Evolutionary conservation across 1,140 invertebrate genomes (phyloP), one percentile per base, ranked within the genome.

Genomic region (Hermatobates lingyangjiaoensis): DNA sequence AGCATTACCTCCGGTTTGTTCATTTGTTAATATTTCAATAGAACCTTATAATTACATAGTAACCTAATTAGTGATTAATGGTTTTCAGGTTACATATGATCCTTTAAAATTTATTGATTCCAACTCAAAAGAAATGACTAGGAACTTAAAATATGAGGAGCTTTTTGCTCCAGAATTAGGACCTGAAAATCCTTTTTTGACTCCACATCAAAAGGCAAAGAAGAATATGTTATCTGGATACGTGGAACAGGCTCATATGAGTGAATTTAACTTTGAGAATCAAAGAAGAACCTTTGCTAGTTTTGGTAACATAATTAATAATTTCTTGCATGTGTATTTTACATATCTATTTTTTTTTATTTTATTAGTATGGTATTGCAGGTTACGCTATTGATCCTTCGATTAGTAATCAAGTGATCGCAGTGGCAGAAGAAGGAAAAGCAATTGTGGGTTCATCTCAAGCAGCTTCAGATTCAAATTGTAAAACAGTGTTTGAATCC

Each of bases 181-280:
- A 0, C 93, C 92, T 3, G 77, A 81, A 60, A 91, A 95, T 72
- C 92, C 92, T 1, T 87, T 84, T 63, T 79, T 85, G 67, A 91
- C 89, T 1, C 75, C 87, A 61, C 90, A 95, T 62, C 80, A 90
- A 65, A 78, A 74, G 57, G 83, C 89, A 1, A 62, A 71, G 1
- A 87, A 89, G 63, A 99, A 98, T 65, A 94, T 85, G 53, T 67
- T 98, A 0, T 81, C 93, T 24, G 96, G 95, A 14, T 95, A 80
- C 73, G 84, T 96, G 3, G 96, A 99, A 65, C 77, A 83, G 58
- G 89, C 93, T 3, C 87, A 96, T 67, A 79, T 99, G 26, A 96
- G 82, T 69, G 86, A 90, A 60, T 98, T 98, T 68, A 87, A 97
- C 59, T 99, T 99, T 77, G 95, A 99, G 69, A 93, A 89, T 65